Evolutionary conservation across 2,113 vertebrate species (phyloP), one percentile per base, ranked within the genome.

Genomic region (Manacus vitellinus): DNA sequence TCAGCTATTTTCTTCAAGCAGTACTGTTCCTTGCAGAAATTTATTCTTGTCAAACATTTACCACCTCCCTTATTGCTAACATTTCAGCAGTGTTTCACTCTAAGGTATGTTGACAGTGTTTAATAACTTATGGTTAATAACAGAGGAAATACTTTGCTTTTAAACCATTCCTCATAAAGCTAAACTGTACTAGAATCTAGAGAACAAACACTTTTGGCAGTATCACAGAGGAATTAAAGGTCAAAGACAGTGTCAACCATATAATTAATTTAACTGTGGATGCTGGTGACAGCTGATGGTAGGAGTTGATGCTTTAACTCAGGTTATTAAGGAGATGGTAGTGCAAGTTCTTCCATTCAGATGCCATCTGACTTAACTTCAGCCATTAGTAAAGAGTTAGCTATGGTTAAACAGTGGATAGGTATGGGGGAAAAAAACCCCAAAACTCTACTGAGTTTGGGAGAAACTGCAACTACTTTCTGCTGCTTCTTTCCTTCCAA

Each of bases 361-460:
- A 15, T 80, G 43, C 46, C n/a, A 72, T n/a, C 54, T 76, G 49
- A 59, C 62, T 31, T 46, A n/a, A 72, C 39, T 83, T 46, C 33
- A 89, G 66, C 33, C 17, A 20, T 81, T 37, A 75, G 39, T 85
- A 28, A 94, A 92, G 83, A 84, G 55, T 75, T 63, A 71, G 51
- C 59, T 88, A 43, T 47, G 14, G 25, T 85, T 74, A 77, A 81
- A 44, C 27, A 85, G 9, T 27, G 54, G 39, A 5, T 47, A 58
- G 2, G 7, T 37, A 51, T 19, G 16, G 10, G 4, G 0, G 0
- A 18, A 39, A n/a, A 59, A 54, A 24, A 12, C 0, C 3, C 25
- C 18, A 17, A 21, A 63, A 31, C 14, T 13, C 1, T 49, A 37
- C 4, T 6, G 28, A 62, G 12, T 75, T 52, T 61, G 27, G 17